Evolutionary conservation across 1,140 invertebrate species (phyloP), one percentile per base, ranked within the genome.

Genomic region (Oncopeltus fasciatus): DNA sequence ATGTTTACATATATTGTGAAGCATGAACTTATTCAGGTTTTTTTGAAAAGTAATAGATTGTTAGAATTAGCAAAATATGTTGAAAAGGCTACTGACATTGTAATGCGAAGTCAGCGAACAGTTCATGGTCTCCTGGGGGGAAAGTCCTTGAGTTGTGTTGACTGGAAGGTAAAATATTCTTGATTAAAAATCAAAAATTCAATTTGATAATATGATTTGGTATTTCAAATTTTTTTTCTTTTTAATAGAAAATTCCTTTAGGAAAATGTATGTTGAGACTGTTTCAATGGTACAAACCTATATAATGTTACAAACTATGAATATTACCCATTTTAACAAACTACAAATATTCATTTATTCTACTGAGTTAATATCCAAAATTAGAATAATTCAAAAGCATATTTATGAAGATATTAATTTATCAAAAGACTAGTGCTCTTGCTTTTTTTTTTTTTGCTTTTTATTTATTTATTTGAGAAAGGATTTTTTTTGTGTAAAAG

Each of bases 1-100:
- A 76, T 82, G 59, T 85, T 88, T 60, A 80, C 77, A 21, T 75
- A 76, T 49, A 77, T 83, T 62, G 72, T 85, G 0, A 77, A 74
- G 16, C 72, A 74, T 26, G 81, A 83, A 68, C 68, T 83, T 0
- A 72, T 71, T 47, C 69, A 73, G 60, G 70, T 82, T 11, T 63
- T 80, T 46, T 69, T 70, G 1, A 77, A 80, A 56, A 75, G 74
- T 64, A 72, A 77, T 63, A 72, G 77, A 64, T 65, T 76, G 1
- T 75, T 74, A 61, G 76, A 78, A 16, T 67, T 79, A 0, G 77
- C 76, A 0, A 75, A 74, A 63, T 71, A 72, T 60, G 64, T 74
- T 21, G 78, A 80, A 66, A 73, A 77, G 64, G 74, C 73, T 2
- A 70, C 72, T 0, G 57, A 70, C 2, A 70, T 71, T 60, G 61